A percentile compares a stretch with the other conserved stretches of the same genome.
Conservation (phyloP, 2,113 vertebrate genomes). For the Indri indri region DNA sequence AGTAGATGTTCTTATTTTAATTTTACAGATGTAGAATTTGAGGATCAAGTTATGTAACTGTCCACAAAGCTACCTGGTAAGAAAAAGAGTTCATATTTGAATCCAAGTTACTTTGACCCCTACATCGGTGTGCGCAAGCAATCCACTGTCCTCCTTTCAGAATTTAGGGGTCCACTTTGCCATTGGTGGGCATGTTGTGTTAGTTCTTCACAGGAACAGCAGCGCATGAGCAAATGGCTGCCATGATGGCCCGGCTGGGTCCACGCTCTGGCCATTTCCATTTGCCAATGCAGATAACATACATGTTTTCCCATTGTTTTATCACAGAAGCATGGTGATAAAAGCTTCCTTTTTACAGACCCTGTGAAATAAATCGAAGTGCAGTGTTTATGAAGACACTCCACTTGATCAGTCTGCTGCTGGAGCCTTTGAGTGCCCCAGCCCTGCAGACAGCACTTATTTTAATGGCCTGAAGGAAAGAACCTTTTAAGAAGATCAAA, state of each 20-base stretch:
- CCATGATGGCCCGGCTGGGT: too few relatives aligned
- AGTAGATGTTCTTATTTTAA: not conserved
- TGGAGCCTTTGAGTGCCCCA: not conserved
- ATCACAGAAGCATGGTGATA: not conserved
- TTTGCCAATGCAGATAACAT: not conserved
- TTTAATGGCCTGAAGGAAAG: conserved; percentile 46
- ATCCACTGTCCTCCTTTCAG: not conserved
- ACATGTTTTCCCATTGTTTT: conserved; percentile 27
- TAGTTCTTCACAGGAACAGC: not conserved
- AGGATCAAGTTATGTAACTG: not conserved
- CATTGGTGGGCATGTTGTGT: accelerated
- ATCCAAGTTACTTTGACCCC: not conserved
- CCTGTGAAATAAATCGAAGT: conserved; percentile 47
- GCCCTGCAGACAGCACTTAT: not conserved
- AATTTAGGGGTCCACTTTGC: not conserved
- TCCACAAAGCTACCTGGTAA: not conserved
- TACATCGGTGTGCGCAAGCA: not conserved
- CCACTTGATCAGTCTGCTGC: not conserved
- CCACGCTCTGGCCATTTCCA: accelerated
- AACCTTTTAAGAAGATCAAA: conserved; percentile 66
- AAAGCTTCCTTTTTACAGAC: conserved; percentile 49
- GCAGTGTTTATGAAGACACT: conserved; percentile 43
- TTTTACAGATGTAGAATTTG: not conserved
- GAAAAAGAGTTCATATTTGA: not conserved
- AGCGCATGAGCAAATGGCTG: not conserved